Base-by-base conservation (phyloP, 2,797 vertebrate genomes). In the Neosalanx taihuensis region DNA sequence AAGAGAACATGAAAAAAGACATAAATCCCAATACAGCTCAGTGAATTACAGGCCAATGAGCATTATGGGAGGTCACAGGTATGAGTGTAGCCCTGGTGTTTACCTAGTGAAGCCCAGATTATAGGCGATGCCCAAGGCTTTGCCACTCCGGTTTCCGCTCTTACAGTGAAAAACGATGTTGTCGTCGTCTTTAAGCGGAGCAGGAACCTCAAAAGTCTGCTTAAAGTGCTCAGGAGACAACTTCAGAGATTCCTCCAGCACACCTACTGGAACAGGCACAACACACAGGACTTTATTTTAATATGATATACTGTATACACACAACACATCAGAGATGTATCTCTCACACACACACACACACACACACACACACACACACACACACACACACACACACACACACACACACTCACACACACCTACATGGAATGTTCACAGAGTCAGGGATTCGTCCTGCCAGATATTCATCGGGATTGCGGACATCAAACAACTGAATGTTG, bases 401-500 rank as follows among this genome's bases (percentile, higher is more conserved):
- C 17, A 51, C 37, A 10, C 37, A 1, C 5, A 58, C 51, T 26
- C 68, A 59, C 29, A 37, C 51, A 59, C 12, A 73, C 90, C 79
- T 75, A 92, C 92, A 17, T 62, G 90, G 91, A 72, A 92, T 65
- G 79, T 92, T 94, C 75, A 91, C 71, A 0, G 93, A 84, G 10
- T 75, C 59, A 31, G 85, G 77, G 66, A 93, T 93, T 26, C 60
- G 74, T 30, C 93, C 92, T 0, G 80, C 87, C 74, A 85, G 81
- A 79, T 87, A 87, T 73, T 94, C 93, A 5, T 93, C 89, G 0
- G 82, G 86, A 33, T 83, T 86, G 72, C 92, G 87, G 70, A 93
- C 89, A 5, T 93, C 93, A 73, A 92, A 89, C 5, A 93, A 83
- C 78, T 93, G 92, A 67, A 94, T 31, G 64, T 79, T 77, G n/a